Base-by-base conservation (phyloP, 2,113 vertebrate genomes). In the Scartelaos histophorus region DNA sequence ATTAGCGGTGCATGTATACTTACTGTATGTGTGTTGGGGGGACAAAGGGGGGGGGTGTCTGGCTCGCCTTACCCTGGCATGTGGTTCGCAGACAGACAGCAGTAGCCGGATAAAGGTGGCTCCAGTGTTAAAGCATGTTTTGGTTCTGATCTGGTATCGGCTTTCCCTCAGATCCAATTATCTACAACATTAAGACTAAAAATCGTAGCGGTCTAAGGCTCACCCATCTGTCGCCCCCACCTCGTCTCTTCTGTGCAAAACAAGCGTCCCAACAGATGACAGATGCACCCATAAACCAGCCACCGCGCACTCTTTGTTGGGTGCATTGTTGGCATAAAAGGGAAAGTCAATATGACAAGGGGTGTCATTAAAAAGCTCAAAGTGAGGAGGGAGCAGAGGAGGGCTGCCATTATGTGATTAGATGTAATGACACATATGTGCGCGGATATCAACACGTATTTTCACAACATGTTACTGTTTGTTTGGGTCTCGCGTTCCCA, bases 151-250 rank as follows among this genome's bases (percentile, higher is more conserved):
- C 79, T 75, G 45, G 85, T 83, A 90, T 90, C 89, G 81, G 78
- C 71, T 89, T 86, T 83, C 56, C 78, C 77, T 73, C 24, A 76
- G 71, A 88, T 90, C 89, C 86, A 88, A 88, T 90, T 83, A 91
- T 90, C 81, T 82, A 13, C 79, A 86, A 69, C 85, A 82, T 85
- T 85, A 85, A 70, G 74, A 70, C 65, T 38, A 73, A 75, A 65
- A 72, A 67, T 70, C 22, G 69, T 57, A 16, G 54, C 57, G 25
- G 62, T 65, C 75, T 49, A 22, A 29, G 83, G 80, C 79, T 76
- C 75, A 49, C 80, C 85, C 85, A 84, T 87, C 82, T 89, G 85
- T 73, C 34, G 34, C 61, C 56, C 29, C 54, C 67, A 66, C 79
- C 79, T 71, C 13, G 29, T 67, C 56, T 29, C 7, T 66, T 53